Base-by-base conservation (phyloP, 2,888 invertebrate species). In the Liodrosophila aerea region DNA sequence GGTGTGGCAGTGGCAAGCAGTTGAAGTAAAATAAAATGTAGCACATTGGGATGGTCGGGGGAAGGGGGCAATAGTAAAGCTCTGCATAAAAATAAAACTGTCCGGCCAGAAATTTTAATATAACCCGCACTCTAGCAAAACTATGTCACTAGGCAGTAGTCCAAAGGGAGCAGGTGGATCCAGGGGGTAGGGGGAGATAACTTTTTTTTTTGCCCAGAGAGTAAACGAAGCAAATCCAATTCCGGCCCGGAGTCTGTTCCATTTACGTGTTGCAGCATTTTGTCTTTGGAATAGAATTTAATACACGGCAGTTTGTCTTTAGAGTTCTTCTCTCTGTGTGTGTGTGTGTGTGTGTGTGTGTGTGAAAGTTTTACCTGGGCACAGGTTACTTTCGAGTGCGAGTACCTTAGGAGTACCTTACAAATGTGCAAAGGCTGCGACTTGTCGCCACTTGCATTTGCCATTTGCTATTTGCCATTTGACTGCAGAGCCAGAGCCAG, bases 241-340 rank as follows among this genome's bases (percentile, higher is more conserved):
- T 81, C 76, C 15, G 36, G 30, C 29, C 22, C 31, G 16, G 11
- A 37, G 49, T 15, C 36, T 57, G 50, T 43, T 53, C 62, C 61
- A 62, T 64, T 75, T 67, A 56, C 66, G 65, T 78, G 76, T 58
- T 58, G 76, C 63, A 66, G 76, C 81, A 82, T 85, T 81, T 85
- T 82, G 85, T 85, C 84, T 85, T 85, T 70, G 40, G 73, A 59
- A 83, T 81, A 69, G 73, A 83, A 81, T 85, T 70, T 83, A 85
- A 83, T 85, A 81, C 84, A 72, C 81, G 68, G 73, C 73, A 83
- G 81, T 83, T 83, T 83, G 85, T 85, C 85, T 85, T 71, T 22
- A n/a, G 22, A 22, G 22, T 22, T 22, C 22, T 22, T 5, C n/a
- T n/a, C n/a, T n/a, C n/a, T n/a, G n/a, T n/a, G n/a, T n/a, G n/a